Conservation (phyloP, 2,797 vertebrate genomes). For the Syngnathus rostellatus region DNA sequence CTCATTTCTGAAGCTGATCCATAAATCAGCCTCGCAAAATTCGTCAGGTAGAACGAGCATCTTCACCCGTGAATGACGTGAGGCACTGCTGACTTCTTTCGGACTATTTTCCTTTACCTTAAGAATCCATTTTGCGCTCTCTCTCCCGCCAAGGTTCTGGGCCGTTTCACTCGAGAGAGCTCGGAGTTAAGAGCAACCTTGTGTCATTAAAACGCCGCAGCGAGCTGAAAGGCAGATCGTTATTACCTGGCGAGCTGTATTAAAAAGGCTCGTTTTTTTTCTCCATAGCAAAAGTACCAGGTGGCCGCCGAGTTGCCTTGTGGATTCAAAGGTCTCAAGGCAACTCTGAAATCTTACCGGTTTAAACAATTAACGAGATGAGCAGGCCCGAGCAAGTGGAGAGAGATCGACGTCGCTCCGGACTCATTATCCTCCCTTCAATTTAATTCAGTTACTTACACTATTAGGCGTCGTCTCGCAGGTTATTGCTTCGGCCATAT, state of each 20-base stretch:
- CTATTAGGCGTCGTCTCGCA: constrained; percentile 21
- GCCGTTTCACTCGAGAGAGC: not conserved
- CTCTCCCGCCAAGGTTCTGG: not conserved
- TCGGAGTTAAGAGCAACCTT: not conserved
- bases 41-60: not conserved
- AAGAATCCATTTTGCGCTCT: not conserved
- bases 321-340: constrained; percentile 9
- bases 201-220: constrained; percentile 17
- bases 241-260: not conserved
- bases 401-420: constrained; percentile 17
- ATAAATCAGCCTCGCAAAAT: not conserved
- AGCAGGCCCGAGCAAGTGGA: constrained; percentile 23
- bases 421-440: constrained; percentile 41
- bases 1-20: not conserved
- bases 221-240: constrained; percentile 27
- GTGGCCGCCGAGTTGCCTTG: constrained; percentile 7
- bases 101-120: not conserved
- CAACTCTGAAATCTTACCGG: constrained; percentile 22
- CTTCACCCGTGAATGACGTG: not conserved
- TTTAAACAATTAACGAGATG: constrained; percentile 50
- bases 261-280: constrained; percentile 5
- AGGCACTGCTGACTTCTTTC: not conserved
- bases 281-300: constrained; percentile 10
- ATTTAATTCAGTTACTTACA: constrained; percentile 36
- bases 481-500: constrained; percentile 20